phyloP scores from a whole-genome alignment of 2,797 vertebrate genomes.

The Centropyge bicolor region DNA sequence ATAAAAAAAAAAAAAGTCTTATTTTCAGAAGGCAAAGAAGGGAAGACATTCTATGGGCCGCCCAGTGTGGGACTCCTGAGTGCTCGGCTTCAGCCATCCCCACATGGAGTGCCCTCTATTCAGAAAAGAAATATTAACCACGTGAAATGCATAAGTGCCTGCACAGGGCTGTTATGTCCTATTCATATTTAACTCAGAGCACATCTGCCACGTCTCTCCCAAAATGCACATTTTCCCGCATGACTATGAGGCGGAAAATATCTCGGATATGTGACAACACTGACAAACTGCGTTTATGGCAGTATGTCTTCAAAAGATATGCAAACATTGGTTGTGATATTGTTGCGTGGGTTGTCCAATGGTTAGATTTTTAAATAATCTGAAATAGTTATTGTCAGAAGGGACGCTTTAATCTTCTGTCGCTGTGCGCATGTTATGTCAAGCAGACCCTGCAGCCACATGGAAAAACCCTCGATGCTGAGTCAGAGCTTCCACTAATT shows the following conservation, averaged over 20 bases:
- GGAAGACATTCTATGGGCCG: conserved; percentile 70
- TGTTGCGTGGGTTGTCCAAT: conserved; percentile 37
- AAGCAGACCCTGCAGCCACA: conserved; percentile 50
- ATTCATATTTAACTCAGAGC: conserved; percentile 86
- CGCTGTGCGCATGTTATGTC: conserved; percentile 30
- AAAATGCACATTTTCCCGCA: conserved; percentile 81
- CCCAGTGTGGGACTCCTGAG: conserved; percentile 81
- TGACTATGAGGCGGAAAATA: conserved; percentile 72
- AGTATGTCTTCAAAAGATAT: conserved; percentile 51
- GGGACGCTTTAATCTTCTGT: conserved; percentile 50
- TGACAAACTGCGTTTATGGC: conserved; percentile 74
- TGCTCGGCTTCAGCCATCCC: conserved; percentile 74
- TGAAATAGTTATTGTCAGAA: conserved; percentile 46
- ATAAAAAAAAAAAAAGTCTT: conserved; percentile 84
- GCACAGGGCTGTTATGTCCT: conserved; percentile 83
- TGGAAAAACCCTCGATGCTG: conserved; percentile 58
- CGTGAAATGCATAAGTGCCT: conserved; percentile 83
- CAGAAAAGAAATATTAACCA: conserved; percentile 86
- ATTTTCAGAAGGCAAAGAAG: conserved; percentile 82
- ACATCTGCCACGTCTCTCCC: conserved; percentile 76
- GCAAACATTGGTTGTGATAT: conserved; percentile 48
- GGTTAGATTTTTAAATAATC: conserved; percentile 65
- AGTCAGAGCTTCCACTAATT: conserved; percentile 76
- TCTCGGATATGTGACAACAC: conserved; percentile 71
- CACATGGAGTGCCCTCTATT: conserved; percentile 81